These are phyloP conservation scores for Lacerta viridis DNA, from an alignment of 2,797 vertebrate species.

Conservation along the genomic window DNA sequence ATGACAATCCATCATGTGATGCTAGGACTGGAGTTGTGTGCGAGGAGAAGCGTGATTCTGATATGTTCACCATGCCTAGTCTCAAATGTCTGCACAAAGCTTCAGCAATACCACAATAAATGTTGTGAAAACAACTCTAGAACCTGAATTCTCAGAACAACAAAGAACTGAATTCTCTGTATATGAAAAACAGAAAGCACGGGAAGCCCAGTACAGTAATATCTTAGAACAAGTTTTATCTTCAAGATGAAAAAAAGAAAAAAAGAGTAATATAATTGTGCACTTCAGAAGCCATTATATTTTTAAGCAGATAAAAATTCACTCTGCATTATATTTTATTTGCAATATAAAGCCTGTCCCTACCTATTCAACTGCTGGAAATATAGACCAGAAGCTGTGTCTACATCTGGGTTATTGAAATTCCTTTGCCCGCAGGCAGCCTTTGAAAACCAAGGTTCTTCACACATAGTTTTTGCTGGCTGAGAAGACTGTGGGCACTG, in stretches of 20 bases:
- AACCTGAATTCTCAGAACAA: neutral
- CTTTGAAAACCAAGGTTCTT: conserved; percentile 71
- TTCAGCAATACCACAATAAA: neutral
- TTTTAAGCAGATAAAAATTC: neutral
- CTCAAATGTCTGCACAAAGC: neutral
- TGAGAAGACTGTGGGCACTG: conserved; percentile 79
- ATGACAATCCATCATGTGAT: neutral
- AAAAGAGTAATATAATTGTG: conserved; percentile 28
- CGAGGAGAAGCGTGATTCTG: neutral
- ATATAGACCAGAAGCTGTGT: conserved; percentile 48
- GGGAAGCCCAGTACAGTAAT: neutral
- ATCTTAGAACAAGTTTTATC: conserved; percentile 24
- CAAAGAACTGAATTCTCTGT: neutral
- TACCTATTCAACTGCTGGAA: conserved; percentile 72
- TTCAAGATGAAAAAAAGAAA: conserved; percentile 19
- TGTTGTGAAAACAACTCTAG: neutral
- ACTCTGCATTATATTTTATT: neutral
- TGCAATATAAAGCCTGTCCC: conserved; percentile 43
- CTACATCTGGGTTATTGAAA: conserved; percentile 56
- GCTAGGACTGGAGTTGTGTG: neutral
- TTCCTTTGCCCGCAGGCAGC: conserved; percentile 43
- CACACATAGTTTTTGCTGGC: conserved; percentile 68
- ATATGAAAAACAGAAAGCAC: neutral
- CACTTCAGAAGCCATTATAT: conserved; percentile 7
- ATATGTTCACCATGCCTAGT: neutral